Evolutionary conservation across 2,888 invertebrate genomes (phyloP), one percentile per base, ranked within the genome.

Genomic region (Tenthredo distinguenda): DNA sequence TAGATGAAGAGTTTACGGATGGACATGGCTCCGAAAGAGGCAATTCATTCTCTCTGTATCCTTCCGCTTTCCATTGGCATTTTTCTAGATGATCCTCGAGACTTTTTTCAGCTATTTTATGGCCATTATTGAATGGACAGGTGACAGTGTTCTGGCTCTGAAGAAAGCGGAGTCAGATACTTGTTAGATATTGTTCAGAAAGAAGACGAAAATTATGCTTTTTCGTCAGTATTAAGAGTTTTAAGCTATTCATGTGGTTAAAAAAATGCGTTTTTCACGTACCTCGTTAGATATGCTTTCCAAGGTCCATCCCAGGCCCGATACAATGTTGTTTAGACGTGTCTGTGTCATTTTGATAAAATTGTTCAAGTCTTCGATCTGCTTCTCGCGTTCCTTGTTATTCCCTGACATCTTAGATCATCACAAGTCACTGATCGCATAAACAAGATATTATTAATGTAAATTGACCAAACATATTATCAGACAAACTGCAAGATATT

Each of bases 41-140:
- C 15, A 92, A 68, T 86, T 94, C 94, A 1, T 93, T 88, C 85
- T 91, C 88, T 43, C 90, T 87, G 87, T 95, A 95, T 84, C 94
- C 94, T 88, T 94, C 93, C 26, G 92, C 91, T 89, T 92, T 94
- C 90, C 95, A 92, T 65, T 92, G 91, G 89, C 95, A 95, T 87
- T 90, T 91, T 71, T 92, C 90, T 7, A 94, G 88, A 91, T 95
- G 95, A 79, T 91, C 89, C 40, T 93, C 91, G 10, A 94, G 88
- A 58, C 90, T 92, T 87, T 92, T 91, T 86, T 92, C 89, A n/a
- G 93, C 91, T 71, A 95, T 90, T 86, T 92, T 91, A 89, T 95
- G 95, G 18, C 92, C 92, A 18, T 91, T 86, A 91, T 95, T 93
- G 34, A 94, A 91, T 0, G 94, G 94, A 87, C 95, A 95, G n/a